Evolutionary conservation across 2,797 vertebrate species (phyloP).

Genomic region (Enteromius paludinosus): DNA sequence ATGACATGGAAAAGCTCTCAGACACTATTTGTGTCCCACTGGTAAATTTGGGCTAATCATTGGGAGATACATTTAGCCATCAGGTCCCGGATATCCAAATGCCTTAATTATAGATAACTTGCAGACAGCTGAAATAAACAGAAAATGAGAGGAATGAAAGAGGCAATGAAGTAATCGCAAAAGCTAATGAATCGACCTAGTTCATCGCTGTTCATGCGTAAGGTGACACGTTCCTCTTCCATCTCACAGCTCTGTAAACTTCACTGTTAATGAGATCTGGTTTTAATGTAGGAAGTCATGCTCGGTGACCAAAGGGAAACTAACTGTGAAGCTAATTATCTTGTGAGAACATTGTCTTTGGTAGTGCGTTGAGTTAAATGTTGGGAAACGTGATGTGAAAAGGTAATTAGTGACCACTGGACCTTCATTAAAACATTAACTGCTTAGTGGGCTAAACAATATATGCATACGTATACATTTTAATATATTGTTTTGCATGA

Average conservation of each 20-base stretch:
- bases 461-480: conserved; percentile 35
- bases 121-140: conserved; percentile 25
- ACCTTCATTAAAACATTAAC: conserved; percentile 57
- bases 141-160: conserved; percentile 11
- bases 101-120: conserved; percentile 17
- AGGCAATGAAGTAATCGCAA: conserved; percentile 6
- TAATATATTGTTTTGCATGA: neutral
- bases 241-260: conserved; percentile 31
- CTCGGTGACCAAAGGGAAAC: conserved; percentile 51
- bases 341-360: conserved; percentile 54
- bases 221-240: conserved; percentile 36
- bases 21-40: conserved; percentile 37
- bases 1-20: conserved; percentile 26
- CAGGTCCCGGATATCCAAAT: conserved; percentile 9
- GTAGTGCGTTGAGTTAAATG: conserved; percentile 64
- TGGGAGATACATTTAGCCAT: conserved; percentile 29
- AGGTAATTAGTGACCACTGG: conserved; percentile 45
- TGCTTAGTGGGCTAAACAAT: conserved; percentile 13
- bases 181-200: neutral
- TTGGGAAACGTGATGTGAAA: conserved; percentile 46
- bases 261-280: conserved; percentile 47
- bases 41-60: conserved; percentile 30
- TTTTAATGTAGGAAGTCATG: conserved; percentile 48
- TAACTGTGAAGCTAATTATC: conserved; percentile 61
- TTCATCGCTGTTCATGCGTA: neutral